Percentiles rank a stretch among this genome's conserved stretches.
phyloP scores from a whole-genome alignment of 2,797 vertebrate genomes.

The Gymnothorax reevesii region DNA sequence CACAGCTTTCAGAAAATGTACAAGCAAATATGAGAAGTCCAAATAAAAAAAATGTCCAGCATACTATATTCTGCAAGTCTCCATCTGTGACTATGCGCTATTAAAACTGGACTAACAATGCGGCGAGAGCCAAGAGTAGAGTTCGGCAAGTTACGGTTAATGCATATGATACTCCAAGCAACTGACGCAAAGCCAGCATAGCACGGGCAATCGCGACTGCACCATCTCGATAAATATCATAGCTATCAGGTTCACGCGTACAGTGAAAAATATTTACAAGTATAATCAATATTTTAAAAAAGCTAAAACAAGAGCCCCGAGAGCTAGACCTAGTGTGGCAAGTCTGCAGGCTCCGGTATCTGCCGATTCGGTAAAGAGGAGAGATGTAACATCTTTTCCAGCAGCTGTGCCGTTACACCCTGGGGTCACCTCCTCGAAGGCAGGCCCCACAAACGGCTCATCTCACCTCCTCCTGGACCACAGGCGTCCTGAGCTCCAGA shows the following conservation, averaged over 20 bases:
- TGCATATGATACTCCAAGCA: neutral
- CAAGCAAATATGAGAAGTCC: neutral
- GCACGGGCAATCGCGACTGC: neutral
- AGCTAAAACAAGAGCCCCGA: neutral
- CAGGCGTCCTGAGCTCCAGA: neutral
- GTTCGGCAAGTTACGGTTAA: neutral
- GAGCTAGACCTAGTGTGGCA: neutral
- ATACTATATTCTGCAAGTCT: neutral
- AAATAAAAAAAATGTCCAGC: constrained; percentile 2
- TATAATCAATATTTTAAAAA: constrained; percentile 1
- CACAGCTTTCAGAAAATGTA: neutral
- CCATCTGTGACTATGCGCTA: neutral
- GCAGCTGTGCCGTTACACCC: neutral
- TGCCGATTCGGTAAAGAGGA: neutral
- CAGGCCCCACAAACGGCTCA: neutral
- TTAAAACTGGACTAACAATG: neutral
- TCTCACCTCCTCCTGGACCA: neutral
- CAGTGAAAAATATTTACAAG: constrained; percentile 1
- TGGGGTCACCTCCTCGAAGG: neutral
- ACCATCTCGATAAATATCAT: neutral
- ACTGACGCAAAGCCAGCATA: neutral
- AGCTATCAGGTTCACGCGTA: neutral
- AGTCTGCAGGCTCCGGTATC: neutral
- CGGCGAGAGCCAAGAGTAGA: neutral
- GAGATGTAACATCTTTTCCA: neutral